Evolutionary conservation across 2,797 vertebrate species (phyloP).

Genomic region (Schizopygopsis pylzovi): DNA sequence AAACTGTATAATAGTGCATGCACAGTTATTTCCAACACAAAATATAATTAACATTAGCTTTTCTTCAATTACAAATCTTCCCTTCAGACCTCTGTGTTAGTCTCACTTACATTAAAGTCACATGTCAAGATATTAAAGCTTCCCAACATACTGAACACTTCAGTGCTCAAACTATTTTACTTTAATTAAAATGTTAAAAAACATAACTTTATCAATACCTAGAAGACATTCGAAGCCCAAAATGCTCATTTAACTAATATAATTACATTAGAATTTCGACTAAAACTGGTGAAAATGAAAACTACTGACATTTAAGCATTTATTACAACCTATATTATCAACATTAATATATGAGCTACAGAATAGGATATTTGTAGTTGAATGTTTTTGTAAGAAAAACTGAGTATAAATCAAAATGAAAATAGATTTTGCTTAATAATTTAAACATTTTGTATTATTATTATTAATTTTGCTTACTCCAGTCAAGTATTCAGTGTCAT

Average conservation of each 20-base stretch:
- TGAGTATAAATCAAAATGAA: neutral
- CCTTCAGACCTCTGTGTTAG: neutral
- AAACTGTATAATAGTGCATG: neutral
- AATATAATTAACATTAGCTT: neutral
- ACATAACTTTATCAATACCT: too few species aligned
- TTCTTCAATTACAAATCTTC: neutral
- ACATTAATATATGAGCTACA: neutral
- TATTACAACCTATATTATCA: neutral
- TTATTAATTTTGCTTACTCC: neutral
- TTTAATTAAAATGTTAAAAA: neutral
- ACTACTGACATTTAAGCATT: neutral
- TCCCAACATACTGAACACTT: conserved; percentile 1
- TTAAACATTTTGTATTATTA: neutral
- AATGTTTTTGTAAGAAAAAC: neutral
- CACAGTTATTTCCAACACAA: neutral
- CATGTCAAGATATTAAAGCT: neutral
- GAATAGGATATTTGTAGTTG: neutral
- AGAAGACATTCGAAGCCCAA: neutral
- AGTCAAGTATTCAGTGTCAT: neutral
- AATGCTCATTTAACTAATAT: neutral
- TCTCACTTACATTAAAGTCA: neutral
- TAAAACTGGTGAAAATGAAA: neutral
- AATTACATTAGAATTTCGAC: neutral
- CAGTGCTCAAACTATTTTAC: neutral
- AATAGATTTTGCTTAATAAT: neutral